These are phyloP conservation scores for Ciconia maguari DNA, from an alignment of 2,113 vertebrate species.

Conservation along the genomic window DNA sequence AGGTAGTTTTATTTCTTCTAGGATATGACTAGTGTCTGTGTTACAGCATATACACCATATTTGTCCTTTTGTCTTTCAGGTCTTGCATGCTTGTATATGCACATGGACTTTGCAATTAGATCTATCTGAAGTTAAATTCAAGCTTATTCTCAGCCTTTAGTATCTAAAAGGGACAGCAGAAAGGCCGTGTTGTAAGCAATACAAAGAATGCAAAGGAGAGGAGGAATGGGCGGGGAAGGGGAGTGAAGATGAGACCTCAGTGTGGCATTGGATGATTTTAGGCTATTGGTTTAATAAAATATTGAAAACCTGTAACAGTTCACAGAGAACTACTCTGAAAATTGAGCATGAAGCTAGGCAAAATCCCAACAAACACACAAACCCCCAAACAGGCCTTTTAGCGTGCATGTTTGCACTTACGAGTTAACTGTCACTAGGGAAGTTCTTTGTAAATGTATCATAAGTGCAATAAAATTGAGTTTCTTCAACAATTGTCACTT, in stretches of 20 bases:
- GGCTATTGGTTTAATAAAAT: neutral
- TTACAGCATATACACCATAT: neutral
- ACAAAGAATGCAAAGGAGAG: neutral
- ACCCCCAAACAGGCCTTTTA: fast-evolving
- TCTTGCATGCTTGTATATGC: neutral
- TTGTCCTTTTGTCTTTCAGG: neutral
- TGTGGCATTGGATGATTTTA: neutral
- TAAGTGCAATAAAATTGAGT: neutral
- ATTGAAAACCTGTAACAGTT: neutral
- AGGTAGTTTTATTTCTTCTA: neutral
- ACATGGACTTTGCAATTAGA: neutral
- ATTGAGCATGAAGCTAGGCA: neutral
- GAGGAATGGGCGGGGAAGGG: fast-evolving
- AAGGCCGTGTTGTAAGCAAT: neutral
- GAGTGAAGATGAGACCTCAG: neutral
- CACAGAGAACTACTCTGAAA: neutral
- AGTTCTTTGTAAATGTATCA: neutral
- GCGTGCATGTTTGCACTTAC: neutral
- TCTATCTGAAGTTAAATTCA: neutral
- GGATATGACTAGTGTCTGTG: too few relatives aligned
- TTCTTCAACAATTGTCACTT: neutral
- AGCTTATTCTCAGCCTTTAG: neutral
- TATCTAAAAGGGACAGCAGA: neutral
- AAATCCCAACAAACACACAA: neutral
- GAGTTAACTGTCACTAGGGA: neutral